Conservation (phyloP, 2,888 invertebrate species). For the Tortrix viridana region DNA sequence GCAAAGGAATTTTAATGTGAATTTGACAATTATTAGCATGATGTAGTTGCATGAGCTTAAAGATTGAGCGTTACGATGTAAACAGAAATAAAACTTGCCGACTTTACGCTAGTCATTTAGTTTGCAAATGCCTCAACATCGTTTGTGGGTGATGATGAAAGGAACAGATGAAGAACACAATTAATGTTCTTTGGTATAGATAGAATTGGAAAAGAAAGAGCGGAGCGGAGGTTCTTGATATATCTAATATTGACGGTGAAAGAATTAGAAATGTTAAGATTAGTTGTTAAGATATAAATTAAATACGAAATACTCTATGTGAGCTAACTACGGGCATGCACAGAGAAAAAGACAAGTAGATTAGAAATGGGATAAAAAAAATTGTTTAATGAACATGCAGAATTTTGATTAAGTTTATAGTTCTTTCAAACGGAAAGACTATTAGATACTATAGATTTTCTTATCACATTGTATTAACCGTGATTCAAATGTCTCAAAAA, state of each 20-base stretch:
- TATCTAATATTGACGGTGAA: neutral
- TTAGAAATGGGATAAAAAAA: constrained; percentile 14
- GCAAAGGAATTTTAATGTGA: no score
- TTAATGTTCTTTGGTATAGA: constrained; percentile 10
- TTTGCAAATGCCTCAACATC: neutral
- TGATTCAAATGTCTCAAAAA: constrained; percentile 19
- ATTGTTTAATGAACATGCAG: constrained; percentile 23
- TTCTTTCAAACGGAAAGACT: neutral
- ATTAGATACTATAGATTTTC: neutral
- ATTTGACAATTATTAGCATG: no score
- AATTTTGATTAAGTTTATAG: constrained; percentile 1
- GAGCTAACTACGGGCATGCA: constrained; percentile 34
- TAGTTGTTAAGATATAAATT: constrained; percentile 12
- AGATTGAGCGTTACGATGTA: neutral
- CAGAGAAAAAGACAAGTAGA: constrained; percentile 28
- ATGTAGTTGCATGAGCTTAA: neutral
- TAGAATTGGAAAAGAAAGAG: neutral
- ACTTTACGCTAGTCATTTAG: neutral
- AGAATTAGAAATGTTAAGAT: constrained; percentile 4
- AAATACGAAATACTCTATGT: constrained; percentile 14
- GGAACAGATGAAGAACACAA: neutral
- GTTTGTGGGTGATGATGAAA: constrained; percentile 2
- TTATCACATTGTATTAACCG: constrained; percentile 4
- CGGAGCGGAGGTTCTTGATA: neutral
- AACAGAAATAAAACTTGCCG: neutral